Evolutionary conservation across 2,113 vertebrate genomes (phyloP).

Genomic region (Choloepus hoffmanni): DNA sequence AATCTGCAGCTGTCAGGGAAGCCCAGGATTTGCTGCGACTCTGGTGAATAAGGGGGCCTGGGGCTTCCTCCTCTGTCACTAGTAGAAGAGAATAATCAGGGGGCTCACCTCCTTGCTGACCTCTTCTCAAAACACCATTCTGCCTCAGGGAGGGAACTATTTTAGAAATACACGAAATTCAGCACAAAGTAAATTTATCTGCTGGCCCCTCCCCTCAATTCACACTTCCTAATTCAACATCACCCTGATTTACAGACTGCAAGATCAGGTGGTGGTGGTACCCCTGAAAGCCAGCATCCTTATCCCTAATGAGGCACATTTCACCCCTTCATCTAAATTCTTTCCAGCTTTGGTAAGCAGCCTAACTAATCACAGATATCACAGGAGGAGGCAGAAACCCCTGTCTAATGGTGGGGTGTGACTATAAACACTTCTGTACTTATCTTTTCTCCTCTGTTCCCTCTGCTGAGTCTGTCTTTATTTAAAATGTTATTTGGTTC

Average conservation of each 20-base stretch:
- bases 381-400: not conserved
- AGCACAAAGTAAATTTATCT: not conserved
- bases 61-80: not conserved
- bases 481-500: not conserved
- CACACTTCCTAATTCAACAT: constrained; percentile 8
- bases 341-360: not conserved
- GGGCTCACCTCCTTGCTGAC: constrained; percentile 39
- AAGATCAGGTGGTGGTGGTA: not conserved
- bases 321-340: not conserved
- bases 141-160: not conserved
- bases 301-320: not conserved
- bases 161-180: not conserved
- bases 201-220: not conserved
- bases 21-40: not conserved
- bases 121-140: constrained; percentile 35
- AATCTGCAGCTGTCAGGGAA: constrained; percentile 44
- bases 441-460: not conserved
- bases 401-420: not conserved
- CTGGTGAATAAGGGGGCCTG: not conserved
- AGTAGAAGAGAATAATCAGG: not conserved
- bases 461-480: not conserved
- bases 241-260: not conserved
- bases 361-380: not conserved
- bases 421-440: not conserved
- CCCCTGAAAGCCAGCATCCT: not conserved